Evolutionary conservation across 1,140 invertebrate genomes (phyloP), one percentile per base, ranked within the genome.

Genomic region (Trichonephila clavata): DNA sequence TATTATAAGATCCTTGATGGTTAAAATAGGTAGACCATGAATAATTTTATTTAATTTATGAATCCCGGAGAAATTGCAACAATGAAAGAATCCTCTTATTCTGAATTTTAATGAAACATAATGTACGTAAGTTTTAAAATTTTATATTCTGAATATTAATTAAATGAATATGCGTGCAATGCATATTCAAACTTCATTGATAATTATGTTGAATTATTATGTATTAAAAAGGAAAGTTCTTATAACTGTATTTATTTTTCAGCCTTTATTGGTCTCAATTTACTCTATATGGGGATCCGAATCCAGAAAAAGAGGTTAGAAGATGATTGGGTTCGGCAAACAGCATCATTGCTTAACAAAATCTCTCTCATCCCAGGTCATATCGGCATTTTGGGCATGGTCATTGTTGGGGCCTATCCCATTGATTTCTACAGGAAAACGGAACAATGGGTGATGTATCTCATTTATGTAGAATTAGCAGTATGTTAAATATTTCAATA

Each of bases 231-330:
- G 7, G 50, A 50, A 39, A 39, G 18, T 86, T 32, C 16, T 86
- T 4, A 27, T 24, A 8, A 21, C 32, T 27, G 32, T 89, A 24
- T 60, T 21, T 90, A 61, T 32, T 93, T 86, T 61, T 61, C 27
- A 93, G 91, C 91, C 13, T 93, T 93, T 27, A 86, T 93, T 71
- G 91, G 91, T 39, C 63, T 93, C 16, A 86, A 93, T 87, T 27
- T 93, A 20, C 18, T 93, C 10, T 63, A 87, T 18, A 93, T 93
- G 91, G 63, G 91, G 4, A 61, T 93, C 27, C 63, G 91, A 60
- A 71, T 87, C 18, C 68, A 86, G 24, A 87, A 93, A 32, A 87
- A 86, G 39, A 87, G 68, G n/a, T 14, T 93, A 5, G 50, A 93
- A 21, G 57, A 86, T 21, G 60, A 86, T 10, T 86, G 84, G 83